These are phyloP conservation scores for Heliconius eleuchia DNA, from an alignment of 1,140 invertebrate species.

Conservation along the genomic window DNA sequence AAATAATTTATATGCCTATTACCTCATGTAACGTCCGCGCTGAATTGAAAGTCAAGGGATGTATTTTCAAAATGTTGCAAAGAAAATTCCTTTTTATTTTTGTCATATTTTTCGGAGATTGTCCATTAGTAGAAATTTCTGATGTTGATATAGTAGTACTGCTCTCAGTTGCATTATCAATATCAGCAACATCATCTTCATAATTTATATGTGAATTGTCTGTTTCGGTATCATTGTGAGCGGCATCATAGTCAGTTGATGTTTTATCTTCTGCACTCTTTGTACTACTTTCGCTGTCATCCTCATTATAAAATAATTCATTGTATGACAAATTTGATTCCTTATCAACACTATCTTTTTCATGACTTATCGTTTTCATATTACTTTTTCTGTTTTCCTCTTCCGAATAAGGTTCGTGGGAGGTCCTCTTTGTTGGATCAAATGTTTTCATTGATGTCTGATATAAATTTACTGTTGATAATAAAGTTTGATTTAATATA, in stretches of 20 bases:
- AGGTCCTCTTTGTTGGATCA: neutral
- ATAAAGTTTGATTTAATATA: neutral
- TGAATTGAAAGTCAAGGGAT: slow-evolving; percentile 58
- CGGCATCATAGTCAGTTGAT: slow-evolving; percentile 28
- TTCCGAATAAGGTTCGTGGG: neutral
- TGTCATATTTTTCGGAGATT: neutral
- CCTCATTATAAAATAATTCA: slow-evolving; percentile 56
- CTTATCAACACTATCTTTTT: slow-evolving; percentile 38
- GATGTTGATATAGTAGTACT: neutral
- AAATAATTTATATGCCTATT: neutral
- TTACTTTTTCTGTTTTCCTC: slow-evolving; percentile 26
- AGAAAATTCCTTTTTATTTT: slow-evolving; percentile 38
- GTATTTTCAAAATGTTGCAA: slow-evolving; percentile 58
- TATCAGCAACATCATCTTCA: slow-evolving; percentile 31
- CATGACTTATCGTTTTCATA: slow-evolving; percentile 23
- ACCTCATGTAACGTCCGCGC: slow-evolving; percentile 67
- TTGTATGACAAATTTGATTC: slow-evolving; percentile 44
- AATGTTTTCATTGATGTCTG: slow-evolving; percentile 16
- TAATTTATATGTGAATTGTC: slow-evolving; percentile 18
- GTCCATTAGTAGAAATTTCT: neutral
- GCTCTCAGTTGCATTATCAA: slow-evolving; percentile 30
- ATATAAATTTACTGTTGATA: slow-evolving; percentile 24
- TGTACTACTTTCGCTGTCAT: slow-evolving; percentile 44
- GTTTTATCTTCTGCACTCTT: neutral
- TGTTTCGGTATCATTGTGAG: slow-evolving; percentile 33